phyloP scores from a whole-genome alignment of 2,113 vertebrate genomes.

The Athene noctua region DNA sequence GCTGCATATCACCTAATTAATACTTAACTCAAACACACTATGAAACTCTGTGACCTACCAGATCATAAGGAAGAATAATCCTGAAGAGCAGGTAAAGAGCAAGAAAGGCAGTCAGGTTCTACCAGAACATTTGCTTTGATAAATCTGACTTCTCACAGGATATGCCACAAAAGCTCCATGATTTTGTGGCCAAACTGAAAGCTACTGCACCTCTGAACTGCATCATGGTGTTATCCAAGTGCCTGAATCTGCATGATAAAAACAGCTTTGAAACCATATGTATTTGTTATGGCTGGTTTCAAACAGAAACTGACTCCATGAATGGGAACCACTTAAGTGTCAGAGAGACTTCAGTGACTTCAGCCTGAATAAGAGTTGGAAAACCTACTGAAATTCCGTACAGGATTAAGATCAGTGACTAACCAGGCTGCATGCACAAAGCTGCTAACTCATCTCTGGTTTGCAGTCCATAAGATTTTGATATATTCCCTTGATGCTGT shows the following conservation, averaged over 20 bases:
- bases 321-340: background rate
- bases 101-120: background rate
- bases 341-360: background rate
- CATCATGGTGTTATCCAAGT: background rate
- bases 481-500: background rate
- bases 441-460: background rate
- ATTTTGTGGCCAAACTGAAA: background rate
- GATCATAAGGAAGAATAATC: background rate
- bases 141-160: background rate
- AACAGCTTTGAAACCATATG: background rate
- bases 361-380: background rate
- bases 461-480: background rate
- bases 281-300: background rate
- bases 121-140: background rate
- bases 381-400: background rate
- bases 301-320: background rate
- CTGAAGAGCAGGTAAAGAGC: rapidly evolving
- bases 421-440: background rate
- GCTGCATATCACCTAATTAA: background rate
- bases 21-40: background rate
- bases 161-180: background rate
- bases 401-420: background rate
- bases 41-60: background rate
- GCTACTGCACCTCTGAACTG: background rate
- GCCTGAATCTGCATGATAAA: background rate